These are phyloP conservation scores for Vombatus ursinus DNA, from an alignment of 2,113 vertebrate species.

Conservation along the genomic window DNA sequence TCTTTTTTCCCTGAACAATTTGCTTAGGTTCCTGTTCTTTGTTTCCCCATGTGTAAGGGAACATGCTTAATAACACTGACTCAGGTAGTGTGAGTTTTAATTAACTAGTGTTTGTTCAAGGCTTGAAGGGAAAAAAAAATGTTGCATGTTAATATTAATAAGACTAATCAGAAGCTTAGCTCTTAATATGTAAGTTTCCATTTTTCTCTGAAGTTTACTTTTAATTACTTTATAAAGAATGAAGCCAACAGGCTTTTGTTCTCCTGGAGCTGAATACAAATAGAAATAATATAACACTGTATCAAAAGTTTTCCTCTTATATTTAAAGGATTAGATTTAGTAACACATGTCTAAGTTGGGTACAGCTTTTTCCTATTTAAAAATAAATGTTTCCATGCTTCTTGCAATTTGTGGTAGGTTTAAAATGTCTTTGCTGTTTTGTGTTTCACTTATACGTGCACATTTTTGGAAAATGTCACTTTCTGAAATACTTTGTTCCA, in stretches of 20 bases:
- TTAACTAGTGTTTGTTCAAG: slow-evolving; percentile 46
- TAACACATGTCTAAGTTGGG: slow-evolving; percentile 75
- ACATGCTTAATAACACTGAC: background rate
- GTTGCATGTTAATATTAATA: slow-evolving; percentile 44
- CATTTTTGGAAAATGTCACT: slow-evolving; percentile 80
- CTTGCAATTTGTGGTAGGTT: slow-evolving; percentile 84
- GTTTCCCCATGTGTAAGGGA: background rate
- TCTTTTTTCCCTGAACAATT: background rate
- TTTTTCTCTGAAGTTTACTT: slow-evolving; percentile 41
- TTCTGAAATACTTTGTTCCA: slow-evolving; percentile 70
- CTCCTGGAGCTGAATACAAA: slow-evolving; percentile 66
- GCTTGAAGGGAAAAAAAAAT: slow-evolving; percentile 56
- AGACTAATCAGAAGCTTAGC: slow-evolving; percentile 59
- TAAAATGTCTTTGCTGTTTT: slow-evolving; percentile 84
- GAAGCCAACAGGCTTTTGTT: slow-evolving; percentile 61
- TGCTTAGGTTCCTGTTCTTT: background rate
- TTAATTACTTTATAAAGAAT: slow-evolving; percentile 65
- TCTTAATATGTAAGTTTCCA: slow-evolving; percentile 64
- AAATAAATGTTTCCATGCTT: slow-evolving; percentile 85
- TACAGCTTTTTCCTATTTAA: slow-evolving; percentile 86
- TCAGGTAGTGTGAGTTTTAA: slow-evolving; percentile 48
- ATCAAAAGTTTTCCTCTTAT: slow-evolving; percentile 73
- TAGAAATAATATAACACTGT: slow-evolving; percentile 71
- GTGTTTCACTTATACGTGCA: slow-evolving; percentile 75
- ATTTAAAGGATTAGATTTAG: slow-evolving; percentile 80